A percentile compares a stretch with the other conserved stretches of the same genome.
phyloP scores from a whole-genome alignment of 2,797 vertebrate genomes.

The Macroramphosus scolopax region DNA sequence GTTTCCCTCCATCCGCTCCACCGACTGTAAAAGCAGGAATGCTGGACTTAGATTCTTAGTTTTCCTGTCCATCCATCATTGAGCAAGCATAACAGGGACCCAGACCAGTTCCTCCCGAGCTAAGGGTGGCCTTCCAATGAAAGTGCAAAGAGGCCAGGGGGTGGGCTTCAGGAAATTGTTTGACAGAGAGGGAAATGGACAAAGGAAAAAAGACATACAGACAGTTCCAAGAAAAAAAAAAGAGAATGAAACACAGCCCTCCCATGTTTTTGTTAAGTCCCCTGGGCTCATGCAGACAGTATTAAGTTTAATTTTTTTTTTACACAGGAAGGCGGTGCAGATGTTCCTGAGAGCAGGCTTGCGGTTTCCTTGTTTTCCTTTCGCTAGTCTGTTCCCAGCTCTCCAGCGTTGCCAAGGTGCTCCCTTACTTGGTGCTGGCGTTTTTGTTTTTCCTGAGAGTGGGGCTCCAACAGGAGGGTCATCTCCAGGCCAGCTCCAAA shows the following conservation, averaged over 20 bases:
- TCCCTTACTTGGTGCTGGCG: slow-evolving; percentile 67
- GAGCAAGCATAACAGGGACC: slow-evolving; percentile 68
- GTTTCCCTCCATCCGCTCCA: slow-evolving; percentile 34
- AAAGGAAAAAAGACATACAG: slow-evolving; percentile 62
- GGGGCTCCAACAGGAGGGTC: slow-evolving; percentile 79
- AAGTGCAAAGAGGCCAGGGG: slow-evolving; percentile 63
- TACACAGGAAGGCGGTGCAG: slow-evolving; percentile 76
- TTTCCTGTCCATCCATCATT: slow-evolving; percentile 74
- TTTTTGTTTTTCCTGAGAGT: slow-evolving; percentile 76
- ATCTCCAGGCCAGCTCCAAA: slow-evolving; percentile 80
- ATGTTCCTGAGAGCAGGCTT: slow-evolving; percentile 75
- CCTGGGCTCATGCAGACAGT: slow-evolving; percentile 72
- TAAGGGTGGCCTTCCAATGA: slow-evolving; percentile 66
- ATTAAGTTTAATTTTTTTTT: slow-evolving; percentile 66
- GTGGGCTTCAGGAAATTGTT: slow-evolving; percentile 63
- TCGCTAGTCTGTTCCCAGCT: slow-evolving; percentile 64
- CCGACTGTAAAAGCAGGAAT: slow-evolving; percentile 72
- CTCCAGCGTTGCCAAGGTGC: slow-evolving; percentile 72
- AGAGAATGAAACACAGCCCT: slow-evolving; percentile 67
- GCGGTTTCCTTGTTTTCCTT: slow-evolving; percentile 75
- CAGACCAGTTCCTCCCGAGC: slow-evolving; percentile 62
- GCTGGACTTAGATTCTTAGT: slow-evolving; percentile 62
- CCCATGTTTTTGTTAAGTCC: slow-evolving; percentile 71
- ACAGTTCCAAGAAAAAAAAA: slow-evolving; percentile 63
- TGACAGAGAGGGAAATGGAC: slow-evolving; percentile 68